Evolutionary conservation across 2,797 vertebrate genomes (phyloP).

Genomic region (Epinephelus awoara): DNA sequence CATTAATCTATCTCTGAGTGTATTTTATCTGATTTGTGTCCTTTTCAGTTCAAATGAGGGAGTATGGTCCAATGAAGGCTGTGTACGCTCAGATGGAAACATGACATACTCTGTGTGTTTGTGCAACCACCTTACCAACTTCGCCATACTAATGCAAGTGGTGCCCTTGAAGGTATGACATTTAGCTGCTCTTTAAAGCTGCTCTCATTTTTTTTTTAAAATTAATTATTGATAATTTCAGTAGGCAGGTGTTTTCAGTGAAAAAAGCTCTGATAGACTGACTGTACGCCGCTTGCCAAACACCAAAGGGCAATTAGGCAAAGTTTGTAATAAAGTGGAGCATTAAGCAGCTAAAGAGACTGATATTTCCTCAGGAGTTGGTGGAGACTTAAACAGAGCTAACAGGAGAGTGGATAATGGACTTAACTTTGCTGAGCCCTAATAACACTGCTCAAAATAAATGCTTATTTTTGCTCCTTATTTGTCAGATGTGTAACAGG

Average conservation of each 20-base stretch:
- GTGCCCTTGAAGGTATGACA: conserved; percentile 93
- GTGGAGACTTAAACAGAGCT: background rate
- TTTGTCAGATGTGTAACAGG: background rate
- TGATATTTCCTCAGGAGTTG: background rate
- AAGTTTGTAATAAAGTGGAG: background rate
- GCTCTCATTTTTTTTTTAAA: background rate
- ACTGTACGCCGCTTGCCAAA: background rate
- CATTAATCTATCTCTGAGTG: background rate
- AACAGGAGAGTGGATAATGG: too few species aligned
- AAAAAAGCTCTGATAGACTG: background rate
- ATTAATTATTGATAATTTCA: background rate
- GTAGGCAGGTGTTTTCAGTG: background rate
- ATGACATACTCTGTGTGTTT: conserved; percentile 91
- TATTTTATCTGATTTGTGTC: conserved; percentile 13
- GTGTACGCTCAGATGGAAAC: conserved; percentile 89
- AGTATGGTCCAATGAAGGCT: conserved; percentile 94
- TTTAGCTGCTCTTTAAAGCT: conserved; percentile 1
- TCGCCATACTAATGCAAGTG: conserved; percentile 99
- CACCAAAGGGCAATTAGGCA: background rate
- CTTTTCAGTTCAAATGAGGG: conserved; percentile 89
- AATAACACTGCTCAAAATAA: background rate
- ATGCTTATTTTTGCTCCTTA: background rate
- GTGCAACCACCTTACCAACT: conserved; percentile 98
- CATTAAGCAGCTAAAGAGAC: background rate
- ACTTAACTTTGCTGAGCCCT: too few species aligned